phyloP scores from a whole-genome alignment of 2,888 invertebrate genomes.

The Cryptosula pallasiana region DNA sequence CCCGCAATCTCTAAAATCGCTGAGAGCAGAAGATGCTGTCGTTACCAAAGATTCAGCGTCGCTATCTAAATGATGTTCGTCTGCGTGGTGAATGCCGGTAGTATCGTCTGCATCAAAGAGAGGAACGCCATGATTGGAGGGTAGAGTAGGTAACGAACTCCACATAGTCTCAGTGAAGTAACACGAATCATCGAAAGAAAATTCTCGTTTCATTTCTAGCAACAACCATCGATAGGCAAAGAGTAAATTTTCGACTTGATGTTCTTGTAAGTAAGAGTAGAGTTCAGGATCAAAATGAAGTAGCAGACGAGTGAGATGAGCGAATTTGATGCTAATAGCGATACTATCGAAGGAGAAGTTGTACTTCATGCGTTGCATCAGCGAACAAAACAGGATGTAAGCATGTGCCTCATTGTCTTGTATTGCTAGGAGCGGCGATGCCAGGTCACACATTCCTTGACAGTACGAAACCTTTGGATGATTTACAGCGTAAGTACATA shows the following conservation, averaged over 20 bases:
- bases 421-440: slow-evolving; percentile 88
- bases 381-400: slow-evolving; percentile 90
- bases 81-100: not conserved
- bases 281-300: slow-evolving; percentile 87
- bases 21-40: not conserved
- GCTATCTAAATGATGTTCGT: not conserved
- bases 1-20: not conserved
- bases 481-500: slow-evolving; percentile 91
- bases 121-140: slow-evolving; percentile 27
- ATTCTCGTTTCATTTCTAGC: slow-evolving; percentile 94
- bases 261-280: slow-evolving; percentile 78
- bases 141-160: slow-evolving; percentile 77
- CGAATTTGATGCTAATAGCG: slow-evolving; percentile 88
- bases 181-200: slow-evolving; percentile 90
- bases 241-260: slow-evolving; percentile 83
- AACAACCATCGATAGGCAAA: slow-evolving; percentile 96
- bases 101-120: not conserved
- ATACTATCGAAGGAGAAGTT: slow-evolving; percentile 84
- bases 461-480: slow-evolving; percentile 94
- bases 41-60: not conserved
- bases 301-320: slow-evolving; percentile 83
- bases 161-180: slow-evolving; percentile 92
- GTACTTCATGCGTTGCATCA: slow-evolving; percentile 80
- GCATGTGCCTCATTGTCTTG: slow-evolving; percentile 96
- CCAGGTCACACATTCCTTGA: slow-evolving; percentile 94